Evolutionary conservation across 2,888 invertebrate species (phyloP), one percentile per base, ranked within the genome.

Genomic region (Panzeria rudis): DNA sequence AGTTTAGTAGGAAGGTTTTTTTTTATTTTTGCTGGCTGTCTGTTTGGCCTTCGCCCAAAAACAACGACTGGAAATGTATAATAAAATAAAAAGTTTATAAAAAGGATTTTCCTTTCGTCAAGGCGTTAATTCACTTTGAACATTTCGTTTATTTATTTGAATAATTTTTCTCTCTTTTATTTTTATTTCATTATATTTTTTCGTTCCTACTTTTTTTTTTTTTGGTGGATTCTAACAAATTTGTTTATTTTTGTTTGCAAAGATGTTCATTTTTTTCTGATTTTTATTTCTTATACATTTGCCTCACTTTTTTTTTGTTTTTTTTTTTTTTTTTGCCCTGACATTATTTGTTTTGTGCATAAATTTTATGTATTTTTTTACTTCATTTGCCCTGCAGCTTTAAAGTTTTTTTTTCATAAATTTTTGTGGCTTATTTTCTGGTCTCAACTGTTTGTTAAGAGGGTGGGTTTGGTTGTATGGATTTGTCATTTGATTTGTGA

Each of bases 91-190:
- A 56, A 80, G 11, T 69, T 69, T 77, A 56, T 75, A 59, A 78
- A 82, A 82, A 85, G 71, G 85, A 85, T 85, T 85, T 85, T 85
- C 75, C 81, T 78, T 78, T 85, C 82, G 85, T 85, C 82, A 82
- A 85, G 85, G 85, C 85, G 85, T 85, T 85, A 85, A 85, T 85
- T 82, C 85, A 85, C 85, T 85, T 85, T 82, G 85, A 85, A 71
- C 82, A 85, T 85, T 73, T 72, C 76, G 78, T 79, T 81, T 77
- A 82, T 78, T 82, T 85, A 78, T 85, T 82, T 85, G 72, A 73
- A 73, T 85, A 29, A 68, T 61, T 52, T 68, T 54, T 62, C 32
- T 66, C 11, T 20, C 0, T 79, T 64, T 23, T 17, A 20, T 76
- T 41, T 47, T 69, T 47, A 35, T 56, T 71, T 66, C 25, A 56